phyloP scores from a whole-genome alignment of 1,140 invertebrate species.

The Psilanteris sp. region DNA sequence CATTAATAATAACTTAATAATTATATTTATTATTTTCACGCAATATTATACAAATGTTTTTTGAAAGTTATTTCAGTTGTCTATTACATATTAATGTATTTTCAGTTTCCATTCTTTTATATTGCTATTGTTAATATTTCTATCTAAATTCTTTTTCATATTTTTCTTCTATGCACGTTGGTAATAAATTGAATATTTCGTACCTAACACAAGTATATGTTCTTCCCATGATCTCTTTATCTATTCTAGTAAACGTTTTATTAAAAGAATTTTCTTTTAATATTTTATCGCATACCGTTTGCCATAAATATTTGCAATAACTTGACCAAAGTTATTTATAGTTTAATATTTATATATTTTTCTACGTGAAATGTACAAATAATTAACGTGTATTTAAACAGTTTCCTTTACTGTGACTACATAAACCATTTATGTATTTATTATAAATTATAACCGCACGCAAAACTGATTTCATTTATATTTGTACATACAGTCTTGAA shows the following conservation, averaged over 20 bases:
- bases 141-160: conserved; percentile 8
- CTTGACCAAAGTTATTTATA: background rate
- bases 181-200: conserved; percentile 40
- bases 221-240: conserved; percentile 23
- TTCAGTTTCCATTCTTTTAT: background rate
- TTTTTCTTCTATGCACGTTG: conserved; percentile 11
- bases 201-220: conserved; percentile 24
- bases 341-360: background rate
- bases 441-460: background rate
- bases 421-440: background rate
- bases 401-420: background rate
- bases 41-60: too few species aligned
- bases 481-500: background rate
- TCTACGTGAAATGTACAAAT: background rate
- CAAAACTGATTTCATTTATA: conserved; percentile 12
- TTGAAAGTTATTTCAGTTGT: too few species aligned
- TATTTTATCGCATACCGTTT: conserved; percentile 5
- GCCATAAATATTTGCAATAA: background rate
- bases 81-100: too few species aligned
- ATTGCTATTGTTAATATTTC: too few species aligned
- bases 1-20: too few species aligned
- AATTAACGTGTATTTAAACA: background rate
- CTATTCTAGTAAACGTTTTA: conserved; percentile 26
- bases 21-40: too few species aligned
- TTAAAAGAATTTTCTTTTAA: conserved; percentile 9